phyloP scores from a whole-genome alignment of 2,888 invertebrate genomes.

The Hirtodrosophila cameraria region DNA sequence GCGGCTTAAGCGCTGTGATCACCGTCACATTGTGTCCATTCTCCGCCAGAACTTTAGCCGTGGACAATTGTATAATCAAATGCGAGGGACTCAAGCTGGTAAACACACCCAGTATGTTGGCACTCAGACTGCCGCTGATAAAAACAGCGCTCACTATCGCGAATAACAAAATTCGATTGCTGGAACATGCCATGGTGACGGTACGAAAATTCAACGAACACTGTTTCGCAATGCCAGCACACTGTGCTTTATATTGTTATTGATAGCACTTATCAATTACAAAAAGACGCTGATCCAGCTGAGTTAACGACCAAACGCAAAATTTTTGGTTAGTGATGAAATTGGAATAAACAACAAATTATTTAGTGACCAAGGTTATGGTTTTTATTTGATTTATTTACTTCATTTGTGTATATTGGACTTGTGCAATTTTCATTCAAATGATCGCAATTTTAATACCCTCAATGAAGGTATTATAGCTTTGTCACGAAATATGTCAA shows the following conservation, averaged over 20 bases:
- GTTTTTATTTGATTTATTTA: neutral
- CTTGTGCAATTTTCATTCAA: too few species aligned
- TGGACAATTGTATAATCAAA: constrained; percentile 78
- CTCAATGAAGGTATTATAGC: too few species aligned
- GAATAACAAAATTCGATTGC: constrained; percentile 4
- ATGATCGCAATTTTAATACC: too few species aligned
- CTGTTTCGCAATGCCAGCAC: neutral
- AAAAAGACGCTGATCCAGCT: neutral
- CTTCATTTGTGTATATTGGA: neutral
- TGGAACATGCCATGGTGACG: constrained; percentile 15
- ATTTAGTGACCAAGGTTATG: constrained; percentile 26
- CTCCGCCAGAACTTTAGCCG: constrained; percentile 72
- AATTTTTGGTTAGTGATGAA: constrained; percentile 9
- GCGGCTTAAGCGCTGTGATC: constrained; percentile 67
- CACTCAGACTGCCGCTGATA: constrained; percentile 38
- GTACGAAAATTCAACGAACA: neutral
- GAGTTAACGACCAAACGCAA: constrained; percentile 12
- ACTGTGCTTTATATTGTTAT: constrained; percentile 6
- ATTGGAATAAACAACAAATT: neutral
- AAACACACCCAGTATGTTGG: constrained; percentile 81
- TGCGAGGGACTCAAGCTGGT: constrained; percentile 80
- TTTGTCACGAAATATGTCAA: too few species aligned
- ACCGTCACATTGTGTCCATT: constrained; percentile 82
- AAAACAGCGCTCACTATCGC: constrained; percentile 7
- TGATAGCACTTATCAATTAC: constrained; percentile 11